Conservation (phyloP, 2,797 vertebrate species). For the Gobionotothen gibberifrons region DNA sequence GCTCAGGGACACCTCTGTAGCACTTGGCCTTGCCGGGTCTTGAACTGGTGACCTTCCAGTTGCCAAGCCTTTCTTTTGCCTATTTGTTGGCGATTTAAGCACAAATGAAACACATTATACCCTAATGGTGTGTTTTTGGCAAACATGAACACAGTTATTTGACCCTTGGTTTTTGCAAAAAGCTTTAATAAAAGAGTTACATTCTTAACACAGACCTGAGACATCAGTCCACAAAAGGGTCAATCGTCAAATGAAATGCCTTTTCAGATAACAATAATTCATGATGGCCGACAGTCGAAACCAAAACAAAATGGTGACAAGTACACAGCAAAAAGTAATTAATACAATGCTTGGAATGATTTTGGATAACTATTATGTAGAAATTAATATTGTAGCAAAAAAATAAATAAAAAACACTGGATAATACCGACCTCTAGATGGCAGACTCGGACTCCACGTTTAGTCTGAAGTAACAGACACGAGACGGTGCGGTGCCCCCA, state of each 20-base stretch:
- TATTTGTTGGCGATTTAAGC: neutral
- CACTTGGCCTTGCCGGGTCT: too few relatives aligned
- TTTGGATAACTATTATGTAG: neutral
- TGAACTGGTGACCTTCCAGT: too few relatives aligned
- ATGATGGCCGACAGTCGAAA: too few relatives aligned
- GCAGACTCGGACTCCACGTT: conserved; percentile 20
- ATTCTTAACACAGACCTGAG: neutral
- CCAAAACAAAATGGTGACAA: too few relatives aligned
- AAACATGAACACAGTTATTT: too few relatives aligned
- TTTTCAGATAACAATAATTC: too few relatives aligned
- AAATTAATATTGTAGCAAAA: neutral
- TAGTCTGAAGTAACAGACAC: neutral
- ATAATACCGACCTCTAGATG: conserved; percentile 27
- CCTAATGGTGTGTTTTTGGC: neutral
- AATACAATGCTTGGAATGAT: neutral
- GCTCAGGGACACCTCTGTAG: too few relatives aligned
- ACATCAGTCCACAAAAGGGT: neutral
- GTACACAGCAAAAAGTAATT: too few relatives aligned
- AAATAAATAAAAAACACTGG: too few relatives aligned
- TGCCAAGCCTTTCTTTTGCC: neutral
- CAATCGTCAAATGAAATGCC: too few relatives aligned
- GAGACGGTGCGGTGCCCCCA: too few relatives aligned
- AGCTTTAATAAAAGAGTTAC: neutral
- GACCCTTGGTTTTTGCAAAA: too few relatives aligned
- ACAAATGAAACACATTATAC: neutral